Conservation (phyloP, 2,888 invertebrate genomes). For the Elaeidobius kamerunicus region DNA sequence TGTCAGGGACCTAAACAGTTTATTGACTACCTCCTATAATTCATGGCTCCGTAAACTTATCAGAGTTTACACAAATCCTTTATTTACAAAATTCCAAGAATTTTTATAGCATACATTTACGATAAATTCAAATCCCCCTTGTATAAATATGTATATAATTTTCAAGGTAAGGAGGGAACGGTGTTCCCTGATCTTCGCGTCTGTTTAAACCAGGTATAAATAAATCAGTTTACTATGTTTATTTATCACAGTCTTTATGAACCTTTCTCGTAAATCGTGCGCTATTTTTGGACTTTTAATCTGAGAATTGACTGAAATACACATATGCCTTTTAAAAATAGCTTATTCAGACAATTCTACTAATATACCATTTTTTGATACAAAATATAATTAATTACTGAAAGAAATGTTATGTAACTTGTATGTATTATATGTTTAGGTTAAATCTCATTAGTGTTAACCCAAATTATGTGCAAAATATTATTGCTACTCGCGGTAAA, state of each 20-base stretch:
- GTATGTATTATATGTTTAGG: too few species aligned
- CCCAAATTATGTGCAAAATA: background rate
- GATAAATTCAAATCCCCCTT: background rate
- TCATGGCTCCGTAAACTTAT: too few species aligned
- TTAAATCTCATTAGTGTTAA: too few species aligned
- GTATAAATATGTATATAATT: constrained; percentile 6
- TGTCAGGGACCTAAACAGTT: too few species aligned
- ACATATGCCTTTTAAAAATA: constrained; percentile 18
- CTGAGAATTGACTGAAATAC: constrained; percentile 11
- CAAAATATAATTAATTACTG: background rate
- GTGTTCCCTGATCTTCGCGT: constrained; percentile 11
- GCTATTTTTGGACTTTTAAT: constrained; percentile 15
- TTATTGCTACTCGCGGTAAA: background rate
- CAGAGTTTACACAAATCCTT: too few species aligned
- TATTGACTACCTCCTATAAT: too few species aligned
- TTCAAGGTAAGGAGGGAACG: constrained; percentile 19
- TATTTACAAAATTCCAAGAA: background rate
- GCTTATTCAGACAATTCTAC: too few species aligned
- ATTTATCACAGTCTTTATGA: constrained; percentile 16
- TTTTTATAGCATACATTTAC: background rate
- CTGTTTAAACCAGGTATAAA: constrained; percentile 18
- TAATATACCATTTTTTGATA: too few species aligned
- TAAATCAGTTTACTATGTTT: constrained; percentile 19
- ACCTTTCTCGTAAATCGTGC: constrained; percentile 14
- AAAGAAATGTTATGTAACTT: background rate